Percentiles rank a stretch among this genome's conserved stretches.
Conservation (phyloP, 2,797 vertebrate genomes). For the Epinephelus coioides region DNA sequence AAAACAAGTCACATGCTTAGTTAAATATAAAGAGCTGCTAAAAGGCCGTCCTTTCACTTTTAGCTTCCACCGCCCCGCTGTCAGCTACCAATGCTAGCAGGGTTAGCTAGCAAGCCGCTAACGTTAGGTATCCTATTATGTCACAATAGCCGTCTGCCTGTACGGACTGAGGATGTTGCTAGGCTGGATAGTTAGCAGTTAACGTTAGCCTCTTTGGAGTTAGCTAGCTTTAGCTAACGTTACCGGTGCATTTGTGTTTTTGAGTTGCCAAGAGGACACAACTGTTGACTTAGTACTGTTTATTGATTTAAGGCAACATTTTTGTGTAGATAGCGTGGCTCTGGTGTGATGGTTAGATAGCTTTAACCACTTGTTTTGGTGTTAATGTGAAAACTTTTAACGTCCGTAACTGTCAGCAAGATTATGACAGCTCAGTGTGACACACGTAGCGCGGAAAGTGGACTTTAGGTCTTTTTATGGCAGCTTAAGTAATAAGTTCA, state of each 20-base stretch:
- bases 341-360: neutral
- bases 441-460: neutral
- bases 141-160: conserved; percentile 59
- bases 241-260: neutral
- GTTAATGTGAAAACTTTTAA: conserved; percentile 18
- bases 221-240: conserved; percentile 17
- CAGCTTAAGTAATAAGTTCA: neutral
- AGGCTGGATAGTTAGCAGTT: conserved; percentile 37
- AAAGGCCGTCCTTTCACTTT: conserved; percentile 31
- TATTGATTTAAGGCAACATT: neutral
- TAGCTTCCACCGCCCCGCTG: conserved; percentile 27
- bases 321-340: neutral
- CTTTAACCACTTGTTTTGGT: conserved; percentile 3
- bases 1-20: fast-evolving
- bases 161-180: conserved; percentile 14
- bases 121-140: conserved; percentile 57
- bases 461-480: neutral
- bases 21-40: neutral
- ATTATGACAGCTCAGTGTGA: conserved; percentile 10
- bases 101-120: conserved; percentile 66
- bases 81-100: conserved; percentile 45
- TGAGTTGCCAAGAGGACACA: neutral
- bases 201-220: conserved; percentile 16
- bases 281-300: neutral
- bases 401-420: conserved; percentile 12